A percentile compares a stretch with the other conserved stretches of the same genome.
Evolutionary conservation across 2,113 vertebrate species (phyloP).

Genomic region (Zapornia atra): DNA sequence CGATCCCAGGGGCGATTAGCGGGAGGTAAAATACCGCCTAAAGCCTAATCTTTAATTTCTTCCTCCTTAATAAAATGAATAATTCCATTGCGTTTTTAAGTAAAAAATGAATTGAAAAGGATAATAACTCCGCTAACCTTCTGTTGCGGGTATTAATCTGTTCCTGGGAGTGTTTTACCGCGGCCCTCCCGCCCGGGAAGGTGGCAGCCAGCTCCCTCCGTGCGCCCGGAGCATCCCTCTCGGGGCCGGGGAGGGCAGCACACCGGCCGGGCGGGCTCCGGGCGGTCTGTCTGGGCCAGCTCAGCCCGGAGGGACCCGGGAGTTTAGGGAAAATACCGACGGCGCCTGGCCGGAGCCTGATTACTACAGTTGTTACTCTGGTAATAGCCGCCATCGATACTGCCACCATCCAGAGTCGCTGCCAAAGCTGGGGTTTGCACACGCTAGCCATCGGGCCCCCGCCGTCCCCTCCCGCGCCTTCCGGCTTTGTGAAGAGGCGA

Average conservation of each 20-base stretch:
- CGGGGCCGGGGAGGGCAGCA: neutral
- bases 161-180: neutral
- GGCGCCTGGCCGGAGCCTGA: neutral
- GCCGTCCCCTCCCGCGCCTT: neutral
- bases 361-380: neutral
- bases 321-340: neutral
- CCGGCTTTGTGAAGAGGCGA: neutral
- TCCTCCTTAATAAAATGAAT: conserved; percentile 53
- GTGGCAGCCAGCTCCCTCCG: neutral
- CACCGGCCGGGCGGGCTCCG: no score
- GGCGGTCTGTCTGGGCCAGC: neutral
- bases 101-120: conserved; percentile 58
- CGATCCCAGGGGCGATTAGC: conserved; percentile 56
- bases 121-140: conserved; percentile 56
- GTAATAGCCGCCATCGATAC: neutral
- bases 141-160: conserved; percentile 51
- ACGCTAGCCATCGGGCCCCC: no score
- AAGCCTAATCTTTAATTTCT: conserved; percentile 60
- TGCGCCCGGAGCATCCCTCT: neutral
- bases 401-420: neutral
- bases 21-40: conserved; percentile 33
- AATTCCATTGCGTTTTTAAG: conserved; percentile 55
- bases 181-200: neutral
- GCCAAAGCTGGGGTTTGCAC: neutral
- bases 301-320: neutral